Evolutionary conservation across 2,888 invertebrate genomes (phyloP).

Genomic region (Patella pellucida): DNA sequence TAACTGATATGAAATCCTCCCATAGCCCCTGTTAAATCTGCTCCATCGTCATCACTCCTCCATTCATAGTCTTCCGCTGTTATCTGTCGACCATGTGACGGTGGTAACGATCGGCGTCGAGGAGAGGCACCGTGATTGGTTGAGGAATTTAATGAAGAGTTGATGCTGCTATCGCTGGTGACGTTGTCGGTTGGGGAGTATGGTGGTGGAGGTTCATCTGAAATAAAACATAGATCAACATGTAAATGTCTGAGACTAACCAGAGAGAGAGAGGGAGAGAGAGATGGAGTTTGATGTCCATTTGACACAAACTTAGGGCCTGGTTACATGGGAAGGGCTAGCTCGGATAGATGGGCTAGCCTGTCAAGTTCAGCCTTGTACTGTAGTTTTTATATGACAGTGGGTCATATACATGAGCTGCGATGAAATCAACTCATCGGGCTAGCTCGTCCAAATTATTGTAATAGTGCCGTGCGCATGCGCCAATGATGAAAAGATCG

Average conservation of each 20-base stretch:
- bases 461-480: too few species aligned
- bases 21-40: conserved; percentile 55
- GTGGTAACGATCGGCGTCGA: conserved; percentile 23
- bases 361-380: too few species aligned
- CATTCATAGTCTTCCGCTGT: conserved; percentile 34
- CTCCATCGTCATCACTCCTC: conserved; percentile 45
- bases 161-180: conserved; percentile 20
- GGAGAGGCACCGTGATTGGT: conserved; percentile 20
- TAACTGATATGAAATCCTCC: conserved; percentile 45
- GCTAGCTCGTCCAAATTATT: too few species aligned
- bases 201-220: conserved; percentile 60
- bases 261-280: background rate
- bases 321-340: too few species aligned
- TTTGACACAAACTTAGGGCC: background rate
- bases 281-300: background rate
- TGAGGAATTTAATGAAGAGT: conserved; percentile 25
- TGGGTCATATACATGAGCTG: too few species aligned
- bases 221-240: conserved; percentile 26
- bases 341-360: too few species aligned
- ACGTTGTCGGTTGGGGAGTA: conserved; percentile 48
- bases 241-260: background rate
- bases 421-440: too few species aligned
- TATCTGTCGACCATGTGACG: conserved; percentile 15
- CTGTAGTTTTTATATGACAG: too few species aligned
- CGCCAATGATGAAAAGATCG: too few species aligned